Conservation (phyloP, 2,797 vertebrate genomes). For the Macroramphosus scolopax region DNA sequence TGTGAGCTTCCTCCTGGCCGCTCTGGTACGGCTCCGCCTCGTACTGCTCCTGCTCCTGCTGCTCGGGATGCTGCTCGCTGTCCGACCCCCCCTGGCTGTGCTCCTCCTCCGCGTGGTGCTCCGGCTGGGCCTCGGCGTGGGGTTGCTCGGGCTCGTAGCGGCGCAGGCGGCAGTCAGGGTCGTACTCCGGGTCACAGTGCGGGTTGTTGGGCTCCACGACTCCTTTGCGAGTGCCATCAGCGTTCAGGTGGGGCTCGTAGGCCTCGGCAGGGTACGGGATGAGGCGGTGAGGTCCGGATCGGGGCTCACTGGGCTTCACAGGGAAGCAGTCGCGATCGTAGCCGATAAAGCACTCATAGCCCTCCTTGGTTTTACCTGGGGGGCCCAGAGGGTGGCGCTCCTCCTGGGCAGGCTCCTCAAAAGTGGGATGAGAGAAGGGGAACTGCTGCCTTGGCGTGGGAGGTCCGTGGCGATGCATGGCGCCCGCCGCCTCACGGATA, state of each 20-base stretch:
- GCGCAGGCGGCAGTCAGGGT: constrained; percentile 77
- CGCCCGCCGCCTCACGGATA: constrained; percentile 41
- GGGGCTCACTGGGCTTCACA: constrained; percentile 53
- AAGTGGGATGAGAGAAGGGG: constrained; percentile 46
- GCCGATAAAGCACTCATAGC: constrained; percentile 81
- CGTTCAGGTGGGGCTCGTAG: constrained; percentile 76
- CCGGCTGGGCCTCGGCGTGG: constrained; percentile 17
- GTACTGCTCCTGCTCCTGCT: constrained; percentile 55
- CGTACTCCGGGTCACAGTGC: constrained; percentile 81
- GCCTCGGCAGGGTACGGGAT: constrained; percentile 53
- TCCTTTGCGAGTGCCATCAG: constrained; percentile 64
- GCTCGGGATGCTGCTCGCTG: constrained; percentile 36
- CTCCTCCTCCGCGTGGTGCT: constrained; percentile 35
- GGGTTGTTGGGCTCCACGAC: constrained; percentile 77
- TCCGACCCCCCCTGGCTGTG: constrained; percentile 42
- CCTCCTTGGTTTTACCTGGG: constrained; percentile 82
- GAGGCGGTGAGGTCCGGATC: constrained; percentile 51
- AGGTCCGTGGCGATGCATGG: constrained; percentile 58
- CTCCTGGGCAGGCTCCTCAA: constrained; percentile 58
- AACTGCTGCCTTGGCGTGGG: constrained; percentile 48
- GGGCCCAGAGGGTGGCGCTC: constrained; percentile 73
- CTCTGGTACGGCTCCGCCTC: constrained; percentile 76
- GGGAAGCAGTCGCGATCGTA: constrained; percentile 80
- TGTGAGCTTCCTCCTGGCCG: constrained; percentile 79
- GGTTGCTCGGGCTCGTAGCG: constrained; percentile 60